Conservation (phyloP, 2,797 vertebrate genomes). For the Alouatta caraya region DNA sequence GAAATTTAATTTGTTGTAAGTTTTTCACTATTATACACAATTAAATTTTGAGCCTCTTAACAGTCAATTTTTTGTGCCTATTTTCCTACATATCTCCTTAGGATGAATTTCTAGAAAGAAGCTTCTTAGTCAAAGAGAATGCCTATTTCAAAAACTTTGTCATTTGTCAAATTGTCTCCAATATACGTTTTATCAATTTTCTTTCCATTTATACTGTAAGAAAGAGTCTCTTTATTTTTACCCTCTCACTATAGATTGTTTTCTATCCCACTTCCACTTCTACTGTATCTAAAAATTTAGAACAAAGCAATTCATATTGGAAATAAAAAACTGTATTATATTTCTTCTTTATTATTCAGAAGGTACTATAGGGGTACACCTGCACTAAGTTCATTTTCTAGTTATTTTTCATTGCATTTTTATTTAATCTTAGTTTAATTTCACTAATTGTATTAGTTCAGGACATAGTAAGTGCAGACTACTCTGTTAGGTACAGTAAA, state of each 20-base stretch:
- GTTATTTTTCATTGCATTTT: background rate
- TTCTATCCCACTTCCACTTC: background rate
- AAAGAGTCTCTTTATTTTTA: background rate
- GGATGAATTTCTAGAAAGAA: background rate
- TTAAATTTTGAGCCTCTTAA: background rate
- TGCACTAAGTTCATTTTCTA: background rate
- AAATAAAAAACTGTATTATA: background rate
- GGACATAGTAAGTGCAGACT: background rate
- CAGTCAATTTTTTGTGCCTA: background rate
- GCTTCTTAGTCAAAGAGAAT: background rate
- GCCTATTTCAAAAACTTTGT: background rate
- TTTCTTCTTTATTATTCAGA: background rate
- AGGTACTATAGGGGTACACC: background rate
- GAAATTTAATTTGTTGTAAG: background rate
- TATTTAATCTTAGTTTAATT: background rate
- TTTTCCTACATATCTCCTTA: background rate
- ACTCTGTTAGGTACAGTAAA: background rate
- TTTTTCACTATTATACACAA: background rate
- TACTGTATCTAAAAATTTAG: background rate
- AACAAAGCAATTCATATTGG: background rate
- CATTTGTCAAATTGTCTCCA: background rate
- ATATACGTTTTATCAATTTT: background rate
- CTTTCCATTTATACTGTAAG: background rate
- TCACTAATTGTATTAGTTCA: conserved; percentile 5
- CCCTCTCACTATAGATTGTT: background rate